A percentile compares a stretch with the other conserved stretches of the same genome.
These are phyloP conservation scores for Vespertilio murinus DNA, from an alignment of 2,797 vertebrate genomes.

Conservation along the genomic window DNA sequence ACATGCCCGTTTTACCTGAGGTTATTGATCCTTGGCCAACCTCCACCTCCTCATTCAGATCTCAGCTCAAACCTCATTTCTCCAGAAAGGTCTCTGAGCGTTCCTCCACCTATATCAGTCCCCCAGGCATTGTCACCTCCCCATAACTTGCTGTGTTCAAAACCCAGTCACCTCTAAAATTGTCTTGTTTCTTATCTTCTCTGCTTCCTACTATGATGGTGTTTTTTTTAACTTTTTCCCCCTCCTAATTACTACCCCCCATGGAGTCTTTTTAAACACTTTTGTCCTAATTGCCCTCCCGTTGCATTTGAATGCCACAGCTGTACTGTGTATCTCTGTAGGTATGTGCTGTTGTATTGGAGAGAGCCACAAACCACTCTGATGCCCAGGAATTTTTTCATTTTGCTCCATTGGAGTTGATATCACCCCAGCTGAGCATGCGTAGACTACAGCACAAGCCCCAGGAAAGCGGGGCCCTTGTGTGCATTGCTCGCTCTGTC, in stretches of 20 bases:
- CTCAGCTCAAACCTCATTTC: background rate
- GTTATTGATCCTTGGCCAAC: background rate
- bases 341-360: background rate
- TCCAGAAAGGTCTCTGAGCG: background rate
- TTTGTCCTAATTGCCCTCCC: constrained; percentile 17
- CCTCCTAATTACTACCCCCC: background rate
- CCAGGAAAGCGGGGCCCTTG: background rate
- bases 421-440: background rate
- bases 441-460: background rate
- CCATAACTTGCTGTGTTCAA: background rate
- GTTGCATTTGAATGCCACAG: background rate
- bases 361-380: background rate
- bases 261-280: background rate
- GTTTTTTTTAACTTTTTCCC: background rate
- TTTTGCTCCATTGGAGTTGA: background rate
- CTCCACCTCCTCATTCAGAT: background rate
- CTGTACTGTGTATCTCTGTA: background rate
- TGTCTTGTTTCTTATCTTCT: background rate
- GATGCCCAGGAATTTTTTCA: background rate
- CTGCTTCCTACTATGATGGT: background rate
- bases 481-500: background rate
- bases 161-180: background rate
- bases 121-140: background rate
- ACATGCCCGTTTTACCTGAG: background rate
- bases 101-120: background rate